A percentile compares a stretch with the other conserved stretches of the same genome.
These are phyloP conservation scores for Coptodon bakossiorum DNA, from an alignment of 2,113 vertebrate genomes.

Conservation along the genomic window DNA sequence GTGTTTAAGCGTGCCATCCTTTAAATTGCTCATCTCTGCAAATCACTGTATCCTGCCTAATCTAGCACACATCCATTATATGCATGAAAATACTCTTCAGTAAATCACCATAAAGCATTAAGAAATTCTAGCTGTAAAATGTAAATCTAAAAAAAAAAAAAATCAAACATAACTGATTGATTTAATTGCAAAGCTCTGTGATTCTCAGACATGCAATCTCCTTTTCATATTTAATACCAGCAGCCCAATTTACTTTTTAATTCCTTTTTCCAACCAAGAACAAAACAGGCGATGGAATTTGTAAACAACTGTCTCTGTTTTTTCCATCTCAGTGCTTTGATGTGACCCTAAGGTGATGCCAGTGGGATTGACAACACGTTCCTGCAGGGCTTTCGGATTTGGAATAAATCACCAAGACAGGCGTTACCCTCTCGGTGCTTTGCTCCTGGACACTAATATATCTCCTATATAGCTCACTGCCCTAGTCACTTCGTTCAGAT, in stretches of 20 bases:
- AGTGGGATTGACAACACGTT: conserved; percentile 59
- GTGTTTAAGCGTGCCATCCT: background rate
- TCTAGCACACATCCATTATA: background rate
- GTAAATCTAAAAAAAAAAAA: background rate
- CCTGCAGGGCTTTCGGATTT: conserved; percentile 48
- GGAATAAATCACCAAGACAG: conserved; percentile 70
- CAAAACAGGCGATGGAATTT: conserved; percentile 39
- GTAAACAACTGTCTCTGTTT: conserved; percentile 64
- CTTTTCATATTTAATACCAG: conserved; percentile 28
- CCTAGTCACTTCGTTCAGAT: conserved; percentile 38
- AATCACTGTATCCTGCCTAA: background rate
- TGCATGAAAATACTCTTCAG: background rate
- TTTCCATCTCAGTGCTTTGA: conserved; percentile 57
- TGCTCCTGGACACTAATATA: conserved; percentile 68
- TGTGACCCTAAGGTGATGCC: conserved; percentile 63
- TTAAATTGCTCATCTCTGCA: background rate
- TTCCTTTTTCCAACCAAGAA: conserved; percentile 37
- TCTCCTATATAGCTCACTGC: conserved; percentile 55
- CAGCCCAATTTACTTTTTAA: conserved; percentile 52
- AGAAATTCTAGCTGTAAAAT: background rate
- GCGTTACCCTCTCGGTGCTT: conserved; percentile 41
- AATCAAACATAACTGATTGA: background rate
- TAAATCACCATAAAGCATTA: background rate
- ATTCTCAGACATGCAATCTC: background rate
- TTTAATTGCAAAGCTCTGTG: background rate